phyloP scores from a whole-genome alignment of 23 tunicate species.

The Aplidium turbinatum region DNA sequence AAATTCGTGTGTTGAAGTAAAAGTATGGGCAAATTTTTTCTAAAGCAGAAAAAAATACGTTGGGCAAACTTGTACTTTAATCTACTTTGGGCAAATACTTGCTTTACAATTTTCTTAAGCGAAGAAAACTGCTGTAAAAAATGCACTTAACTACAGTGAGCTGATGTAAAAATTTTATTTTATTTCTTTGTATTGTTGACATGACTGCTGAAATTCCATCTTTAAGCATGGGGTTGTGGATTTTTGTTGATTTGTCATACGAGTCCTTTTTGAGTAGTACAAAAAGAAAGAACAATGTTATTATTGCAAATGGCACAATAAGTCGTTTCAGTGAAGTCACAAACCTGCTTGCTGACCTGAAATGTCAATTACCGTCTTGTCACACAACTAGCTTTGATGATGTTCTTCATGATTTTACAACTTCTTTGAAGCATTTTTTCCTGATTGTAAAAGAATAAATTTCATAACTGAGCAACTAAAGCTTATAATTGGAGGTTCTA shows the following conservation, averaged over 20 bases:
- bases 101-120: too few species aligned
- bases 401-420: not conserved
- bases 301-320: not conserved
- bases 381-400: not conserved
- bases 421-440: not conserved
- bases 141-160: too few species aligned
- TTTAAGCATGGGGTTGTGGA: constrained; percentile 16
- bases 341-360: constrained; percentile 4
- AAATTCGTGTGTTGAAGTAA: too few species aligned
- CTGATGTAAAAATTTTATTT: too few species aligned
- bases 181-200: too few species aligned
- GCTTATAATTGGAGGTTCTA: too few species aligned
- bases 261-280: not conserved
- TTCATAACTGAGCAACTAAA: constrained; percentile 3
- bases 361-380: not conserved
- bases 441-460: not conserved
- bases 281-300: not conserved
- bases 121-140: too few species aligned
- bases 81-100: too few species aligned
- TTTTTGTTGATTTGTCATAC: constrained; percentile 14
- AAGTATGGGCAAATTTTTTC: too few species aligned
- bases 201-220: constrained; percentile 3
- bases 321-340: constrained; percentile 6
- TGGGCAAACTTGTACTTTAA: too few species aligned
- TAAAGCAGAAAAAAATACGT: too few species aligned